phyloP scores from a whole-genome alignment of 2,888 invertebrate genomes.

The Epiblema foenella region DNA sequence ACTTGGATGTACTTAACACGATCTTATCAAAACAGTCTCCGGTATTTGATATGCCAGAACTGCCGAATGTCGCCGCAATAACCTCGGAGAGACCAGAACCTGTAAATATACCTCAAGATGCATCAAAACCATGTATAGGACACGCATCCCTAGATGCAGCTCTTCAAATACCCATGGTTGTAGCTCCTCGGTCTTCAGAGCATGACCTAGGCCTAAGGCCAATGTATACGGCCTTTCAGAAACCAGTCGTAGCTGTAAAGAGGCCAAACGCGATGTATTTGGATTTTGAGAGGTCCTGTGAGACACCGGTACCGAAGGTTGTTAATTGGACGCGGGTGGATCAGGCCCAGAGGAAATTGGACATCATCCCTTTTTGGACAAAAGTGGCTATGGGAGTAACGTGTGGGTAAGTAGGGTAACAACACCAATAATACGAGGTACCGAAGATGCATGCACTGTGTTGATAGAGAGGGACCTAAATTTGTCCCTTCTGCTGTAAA shows the following conservation, averaged over 20 bases:
- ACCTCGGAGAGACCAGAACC: background rate
- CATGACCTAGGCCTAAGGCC: background rate
- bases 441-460: too few species aligned
- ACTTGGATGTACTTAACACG: background rate
- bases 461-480: too few species aligned
- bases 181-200: background rate
- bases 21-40: background rate
- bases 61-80: too few species aligned
- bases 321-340: background rate
- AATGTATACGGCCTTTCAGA: background rate
- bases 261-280: constrained; percentile 1
- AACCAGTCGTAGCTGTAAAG: background rate
- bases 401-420: background rate
- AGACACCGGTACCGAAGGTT: background rate
- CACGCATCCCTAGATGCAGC: background rate
- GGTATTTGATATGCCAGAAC: background rate
- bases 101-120: background rate
- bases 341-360: background rate
- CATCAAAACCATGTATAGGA: background rate
- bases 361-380: background rate
- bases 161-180: background rate
- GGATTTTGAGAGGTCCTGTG: background rate
- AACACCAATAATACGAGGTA: too few species aligned
- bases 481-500: too few species aligned
- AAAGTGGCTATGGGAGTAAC: background rate